Evolutionary conservation across 2,797 vertebrate species (phyloP).

Genomic region (Epinephelus malabaricus): DNA sequence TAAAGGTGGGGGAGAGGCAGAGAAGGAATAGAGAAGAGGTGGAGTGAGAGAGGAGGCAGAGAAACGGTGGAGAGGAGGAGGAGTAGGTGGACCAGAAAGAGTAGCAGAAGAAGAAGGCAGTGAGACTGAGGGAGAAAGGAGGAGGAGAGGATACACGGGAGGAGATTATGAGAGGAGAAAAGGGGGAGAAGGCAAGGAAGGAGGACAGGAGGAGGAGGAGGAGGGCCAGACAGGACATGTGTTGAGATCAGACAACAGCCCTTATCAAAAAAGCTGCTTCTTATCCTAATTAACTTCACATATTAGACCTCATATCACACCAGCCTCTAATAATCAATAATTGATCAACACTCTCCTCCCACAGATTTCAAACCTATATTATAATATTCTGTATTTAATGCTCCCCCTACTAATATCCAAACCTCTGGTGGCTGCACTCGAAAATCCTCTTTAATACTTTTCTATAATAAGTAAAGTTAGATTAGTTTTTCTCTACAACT

Average conservation of each 20-base stretch:
- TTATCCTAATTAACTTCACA: conserved; percentile 17
- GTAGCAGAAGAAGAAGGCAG: not conserved
- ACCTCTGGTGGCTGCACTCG: not conserved
- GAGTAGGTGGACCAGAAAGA: not conserved
- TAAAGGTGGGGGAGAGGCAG: not conserved
- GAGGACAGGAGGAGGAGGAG: not conserved
- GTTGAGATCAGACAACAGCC: not conserved
- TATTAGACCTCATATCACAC: not conserved
- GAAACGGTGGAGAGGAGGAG: not conserved
- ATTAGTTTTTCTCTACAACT: not conserved
- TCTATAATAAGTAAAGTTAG: not conserved
- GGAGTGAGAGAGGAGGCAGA: not conserved
- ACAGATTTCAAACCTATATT: not conserved
- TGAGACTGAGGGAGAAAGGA: not conserved
- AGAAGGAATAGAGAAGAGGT: not conserved
- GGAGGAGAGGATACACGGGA: not conserved
- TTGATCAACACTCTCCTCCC: not conserved
- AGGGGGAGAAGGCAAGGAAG: not conserved
- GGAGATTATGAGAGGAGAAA: not conserved
- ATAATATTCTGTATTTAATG: not conserved
- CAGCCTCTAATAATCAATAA: not conserved
- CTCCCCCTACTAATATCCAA: not conserved
- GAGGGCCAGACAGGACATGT: not conserved
- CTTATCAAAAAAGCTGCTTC: conserved; percentile 13
- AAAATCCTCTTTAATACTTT: not conserved